Percentiles rank a stretch among this genome's conserved stretches.
These are phyloP conservation scores for Scaptomyza caliginosa DNA, from an alignment of 2,888 invertebrate species.

Conservation along the genomic window DNA sequence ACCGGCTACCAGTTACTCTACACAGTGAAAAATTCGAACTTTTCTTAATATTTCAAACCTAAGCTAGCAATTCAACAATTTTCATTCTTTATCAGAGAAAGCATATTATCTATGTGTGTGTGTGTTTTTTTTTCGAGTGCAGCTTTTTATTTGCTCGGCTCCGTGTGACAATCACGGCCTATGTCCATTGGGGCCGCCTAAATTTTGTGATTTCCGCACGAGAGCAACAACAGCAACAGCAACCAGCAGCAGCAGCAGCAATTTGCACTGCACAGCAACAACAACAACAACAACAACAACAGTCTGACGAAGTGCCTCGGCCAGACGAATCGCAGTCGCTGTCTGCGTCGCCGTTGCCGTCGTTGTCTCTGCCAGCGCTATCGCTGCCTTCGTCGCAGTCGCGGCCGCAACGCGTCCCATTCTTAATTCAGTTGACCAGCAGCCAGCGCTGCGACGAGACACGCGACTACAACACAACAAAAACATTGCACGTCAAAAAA, in stretches of 20 bases:
- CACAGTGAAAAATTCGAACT: too few relatives aligned
- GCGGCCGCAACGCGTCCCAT: slow-evolving; percentile 64
- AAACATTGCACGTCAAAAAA: slow-evolving; percentile 11
- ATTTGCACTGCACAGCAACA: slow-evolving; percentile 10
- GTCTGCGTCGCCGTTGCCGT: background rate
- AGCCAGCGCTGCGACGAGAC: slow-evolving; percentile 74
- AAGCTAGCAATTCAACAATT: too few relatives aligned
- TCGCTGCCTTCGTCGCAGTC: slow-evolving; percentile 34
- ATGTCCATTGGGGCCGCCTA: slow-evolving; percentile 58
- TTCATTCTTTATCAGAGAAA: too few relatives aligned
- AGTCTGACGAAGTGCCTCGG: slow-evolving; percentile 49
- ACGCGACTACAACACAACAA: slow-evolving; percentile 62
- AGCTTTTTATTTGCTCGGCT: slow-evolving; percentile 28
- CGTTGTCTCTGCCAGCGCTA: slow-evolving; percentile 6
- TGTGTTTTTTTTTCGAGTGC: background rate
- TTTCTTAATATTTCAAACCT: too few relatives aligned
- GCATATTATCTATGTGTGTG: too few relatives aligned
- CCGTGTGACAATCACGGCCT: slow-evolving; percentile 57
- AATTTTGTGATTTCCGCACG: slow-evolving; percentile 71
- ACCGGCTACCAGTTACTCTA: background rate
- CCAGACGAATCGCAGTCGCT: slow-evolving; percentile 50
- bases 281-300: slow-evolving; percentile 22
- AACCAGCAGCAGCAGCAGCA: slow-evolving; percentile 10
- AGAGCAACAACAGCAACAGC: slow-evolving; percentile 28
- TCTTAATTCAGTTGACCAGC: slow-evolving; percentile 82